Evolutionary conservation across 2,797 vertebrate species (phyloP), one percentile per base, ranked within the genome.

Genomic region (Typhlichthys subterraneus): DNA sequence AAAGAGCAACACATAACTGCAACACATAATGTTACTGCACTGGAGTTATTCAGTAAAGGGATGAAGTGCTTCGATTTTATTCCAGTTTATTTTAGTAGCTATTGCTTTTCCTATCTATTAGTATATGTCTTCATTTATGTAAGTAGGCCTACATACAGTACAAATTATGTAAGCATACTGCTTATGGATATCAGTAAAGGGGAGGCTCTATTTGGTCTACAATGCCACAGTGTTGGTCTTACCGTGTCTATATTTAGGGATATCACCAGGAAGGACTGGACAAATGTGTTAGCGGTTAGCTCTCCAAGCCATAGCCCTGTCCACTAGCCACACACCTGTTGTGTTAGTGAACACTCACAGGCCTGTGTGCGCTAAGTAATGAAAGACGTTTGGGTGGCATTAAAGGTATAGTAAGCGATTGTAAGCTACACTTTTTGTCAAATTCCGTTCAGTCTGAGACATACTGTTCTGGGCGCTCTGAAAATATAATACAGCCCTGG

Each of bases 301-400:
- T 75, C 66, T 78, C 65, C 73, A 60, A 73, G 74, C 51, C 49
- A 12, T n/a, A 68, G 65, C 77, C 79, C 73, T 47, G 62, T 70
- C 67, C 76, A 70, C 53, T 64, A 71, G 63, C 67, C 73, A 52
- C 70, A 67, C 91, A 93, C 83, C 91, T 92, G 90, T 89, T 74
- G 79, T 85, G 80, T 65, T 45, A 73, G 73, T 12, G 62, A 82
- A 83, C 67, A 70, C 75, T 71, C 46, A 2, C 58, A 29, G 45
- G 19, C 45, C 53, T 49, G 53, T 42, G 70, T 68, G 68, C 69
- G 78, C 68, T 1, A 62, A 46, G 77, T 60, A 78, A 82, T 75
- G 81, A 85, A 65, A 81, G 79, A 83, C n/a, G 68, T 56, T 11
- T 29, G 65, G 49, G 69, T 70, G 42, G 55, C 61, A 63, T 3